Base-by-base conservation (phyloP, 1,140 invertebrate genomes). In the Pseudoatta argentina region DNA sequence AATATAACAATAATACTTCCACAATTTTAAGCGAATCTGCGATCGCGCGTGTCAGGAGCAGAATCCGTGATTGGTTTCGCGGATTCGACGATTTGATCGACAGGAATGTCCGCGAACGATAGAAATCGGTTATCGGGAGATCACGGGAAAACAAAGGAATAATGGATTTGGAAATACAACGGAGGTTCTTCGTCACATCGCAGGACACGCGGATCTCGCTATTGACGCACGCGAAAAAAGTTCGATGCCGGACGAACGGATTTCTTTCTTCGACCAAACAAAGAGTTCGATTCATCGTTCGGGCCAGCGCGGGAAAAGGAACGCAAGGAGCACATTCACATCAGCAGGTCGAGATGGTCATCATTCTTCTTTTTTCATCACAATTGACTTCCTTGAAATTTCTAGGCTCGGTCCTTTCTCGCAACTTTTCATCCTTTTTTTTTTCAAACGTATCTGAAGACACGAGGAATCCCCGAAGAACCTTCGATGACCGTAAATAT, bases 211-310 rank as follows among this genome's bases (percentile, higher is more conserved):
- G 55, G n/a, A 12, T 14, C 16, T 51, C 61, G 59, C 76, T 24
- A 24, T 86, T 63, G 77, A 55, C n/a, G 27, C n/a, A 10, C 39
- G 30, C 44, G 63, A 78, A 59, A 27, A 64, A 87, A 82, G 63
- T 86, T 86, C 67, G 69, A 90, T 64, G 48, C 44, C 39, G 24
- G 34, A 30, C 51, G 30, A 51, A 64, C 21, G 34, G n/a, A 71
- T 59, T 81, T 55, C 73, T 64, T 83, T 75, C 67, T 66, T 34
- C 71, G 69, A 57, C 55, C 88, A 67, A 82, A 88, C 89, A 90
- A 90, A 87, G 89, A 87, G 73, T 86, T 77, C 57, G 57, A 90
- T 90, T 87, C 71, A 44, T 69, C 39, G 66, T 4, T 59, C n/a
- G 61, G 63, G 57, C 12, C 21, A 21, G 57, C 18, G 44, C 21